Percentiles rank a stretch among this genome's conserved stretches.
These are phyloP conservation scores for Chloromyia formosa DNA, from an alignment of 2,888 invertebrate genomes.

Conservation along the genomic window DNA sequence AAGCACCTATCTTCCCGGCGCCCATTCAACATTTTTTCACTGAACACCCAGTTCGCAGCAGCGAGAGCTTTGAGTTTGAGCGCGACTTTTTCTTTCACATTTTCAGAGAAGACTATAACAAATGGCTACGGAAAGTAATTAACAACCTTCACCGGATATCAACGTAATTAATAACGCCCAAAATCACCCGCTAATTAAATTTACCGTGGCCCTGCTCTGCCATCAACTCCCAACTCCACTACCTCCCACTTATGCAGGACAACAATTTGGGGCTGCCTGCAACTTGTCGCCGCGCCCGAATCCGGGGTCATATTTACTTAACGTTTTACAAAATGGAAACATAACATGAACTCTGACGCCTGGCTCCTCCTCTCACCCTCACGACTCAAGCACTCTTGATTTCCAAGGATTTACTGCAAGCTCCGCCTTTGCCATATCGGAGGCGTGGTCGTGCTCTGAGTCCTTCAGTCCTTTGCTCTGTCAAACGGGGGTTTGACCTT, in stretches of 20 bases:
- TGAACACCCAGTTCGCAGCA: too few relatives aligned
- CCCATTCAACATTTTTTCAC: too few relatives aligned
- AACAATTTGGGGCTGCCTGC: too few relatives aligned
- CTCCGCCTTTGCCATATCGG: slow-evolving; percentile 45
- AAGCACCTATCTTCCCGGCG: too few relatives aligned
- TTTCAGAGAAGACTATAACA: too few relatives aligned
- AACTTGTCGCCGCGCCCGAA: slow-evolving; percentile 13
- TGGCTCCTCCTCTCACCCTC: slow-evolving; percentile 44
- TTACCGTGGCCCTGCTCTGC: neutral
- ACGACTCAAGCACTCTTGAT: slow-evolving; percentile 45
- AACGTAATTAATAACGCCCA: slow-evolving; percentile 38
- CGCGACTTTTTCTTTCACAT: neutral
- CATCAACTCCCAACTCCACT: neutral
- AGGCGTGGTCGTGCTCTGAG: slow-evolving; percentile 42
- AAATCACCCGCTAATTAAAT: slow-evolving; percentile 41
- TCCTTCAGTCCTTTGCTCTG: slow-evolving; percentile 46
- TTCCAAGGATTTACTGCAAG: slow-evolving; percentile 34
- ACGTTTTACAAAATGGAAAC: slow-evolving; percentile 51
- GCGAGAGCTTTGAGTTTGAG: neutral
- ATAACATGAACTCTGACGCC: slow-evolving; percentile 50
- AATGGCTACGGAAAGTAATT: slow-evolving; percentile 14
- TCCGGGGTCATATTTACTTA: slow-evolving; percentile 49
- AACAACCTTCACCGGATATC: slow-evolving; percentile 32
- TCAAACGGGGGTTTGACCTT: slow-evolving; percentile 50
- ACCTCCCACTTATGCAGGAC: neutral